phyloP scores from a whole-genome alignment of 2,888 invertebrate genomes.

The Alloplasta piceator region DNA sequence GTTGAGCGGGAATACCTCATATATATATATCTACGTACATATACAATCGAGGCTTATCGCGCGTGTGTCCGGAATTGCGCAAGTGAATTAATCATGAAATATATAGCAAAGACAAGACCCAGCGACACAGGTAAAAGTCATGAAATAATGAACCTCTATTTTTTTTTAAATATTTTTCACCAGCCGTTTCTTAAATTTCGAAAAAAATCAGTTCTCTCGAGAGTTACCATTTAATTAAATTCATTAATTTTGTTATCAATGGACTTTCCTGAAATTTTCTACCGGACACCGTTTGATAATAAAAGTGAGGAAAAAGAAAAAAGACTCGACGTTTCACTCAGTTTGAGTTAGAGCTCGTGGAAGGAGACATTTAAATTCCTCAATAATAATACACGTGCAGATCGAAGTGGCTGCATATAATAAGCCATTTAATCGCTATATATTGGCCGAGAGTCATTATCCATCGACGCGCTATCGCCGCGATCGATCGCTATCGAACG shows the following conservation, averaged over 20 bases:
- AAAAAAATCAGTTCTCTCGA: not conserved
- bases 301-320: conserved; percentile 23
- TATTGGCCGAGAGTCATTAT: conserved; percentile 43
- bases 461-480: conserved; percentile 37
- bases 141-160: conserved; percentile 5
- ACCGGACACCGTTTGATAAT: conserved; percentile 20
- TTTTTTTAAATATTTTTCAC: conserved; percentile 7
- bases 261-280: conserved; percentile 34
- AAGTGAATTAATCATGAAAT: conserved; percentile 58
- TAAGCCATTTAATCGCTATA: conserved; percentile 23
- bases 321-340: conserved; percentile 1
- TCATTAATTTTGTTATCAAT: too few species aligned
- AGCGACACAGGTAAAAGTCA: conserved; percentile 19
- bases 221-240: too few species aligned
- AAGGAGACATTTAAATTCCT: conserved; percentile 38
- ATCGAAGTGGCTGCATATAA: conserved; percentile 8
- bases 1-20: too few species aligned
- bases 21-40: not conserved
- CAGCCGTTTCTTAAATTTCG: conserved; percentile 1
- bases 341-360: not conserved
- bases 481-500: conserved; percentile 40
- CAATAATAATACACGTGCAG: conserved; percentile 35
- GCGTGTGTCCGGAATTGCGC: conserved; percentile 52
- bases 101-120: conserved; percentile 30
- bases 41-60: conserved; percentile 45